phyloP scores from a whole-genome alignment of 2,113 vertebrate species.

The Eretmochelys imbricata region DNA sequence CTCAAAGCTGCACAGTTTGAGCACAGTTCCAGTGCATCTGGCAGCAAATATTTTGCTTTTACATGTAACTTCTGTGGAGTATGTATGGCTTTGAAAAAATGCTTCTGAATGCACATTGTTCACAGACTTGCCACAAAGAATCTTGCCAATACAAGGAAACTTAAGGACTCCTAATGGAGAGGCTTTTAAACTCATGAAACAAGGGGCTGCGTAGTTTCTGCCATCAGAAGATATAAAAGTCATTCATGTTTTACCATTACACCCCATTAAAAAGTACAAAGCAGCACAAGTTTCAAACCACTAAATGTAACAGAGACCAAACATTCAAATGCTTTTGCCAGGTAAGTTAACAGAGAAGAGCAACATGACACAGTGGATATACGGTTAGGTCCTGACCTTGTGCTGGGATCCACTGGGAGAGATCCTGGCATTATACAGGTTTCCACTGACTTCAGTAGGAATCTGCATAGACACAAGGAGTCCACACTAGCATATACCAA shows the following conservation, averaged over 20 bases:
- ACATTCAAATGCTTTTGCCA: not conserved
- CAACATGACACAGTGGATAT: not conserved
- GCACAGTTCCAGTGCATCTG: not conserved
- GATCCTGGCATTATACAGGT: not conserved
- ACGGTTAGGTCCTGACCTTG: not conserved
- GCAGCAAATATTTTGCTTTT: constrained; percentile 10
- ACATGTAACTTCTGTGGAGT: not conserved
- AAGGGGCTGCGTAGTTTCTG: not conserved
- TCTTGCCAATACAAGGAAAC: not conserved
- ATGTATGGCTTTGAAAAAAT: constrained; percentile 47
- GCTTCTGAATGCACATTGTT: constrained; percentile 47
- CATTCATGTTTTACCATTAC: not conserved
- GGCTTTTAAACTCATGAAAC: constrained; percentile 47
- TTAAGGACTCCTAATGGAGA: constrained; percentile 38
- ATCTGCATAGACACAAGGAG: not conserved
- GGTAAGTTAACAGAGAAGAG: not conserved
- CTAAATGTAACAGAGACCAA: constrained; percentile 17
- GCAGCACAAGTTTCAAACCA: constrained; percentile 10
- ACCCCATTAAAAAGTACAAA: constrained; percentile 19
- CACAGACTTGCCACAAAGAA: constrained; percentile 25
- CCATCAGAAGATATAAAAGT: constrained; percentile 15
- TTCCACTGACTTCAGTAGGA: not conserved
- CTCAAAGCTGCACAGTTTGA: not conserved
- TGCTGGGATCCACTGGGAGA: not conserved
- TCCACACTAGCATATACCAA: not conserved